Conservation (phyloP, 2,797 vertebrate genomes). For the Micromesistius poutassou region DNA sequence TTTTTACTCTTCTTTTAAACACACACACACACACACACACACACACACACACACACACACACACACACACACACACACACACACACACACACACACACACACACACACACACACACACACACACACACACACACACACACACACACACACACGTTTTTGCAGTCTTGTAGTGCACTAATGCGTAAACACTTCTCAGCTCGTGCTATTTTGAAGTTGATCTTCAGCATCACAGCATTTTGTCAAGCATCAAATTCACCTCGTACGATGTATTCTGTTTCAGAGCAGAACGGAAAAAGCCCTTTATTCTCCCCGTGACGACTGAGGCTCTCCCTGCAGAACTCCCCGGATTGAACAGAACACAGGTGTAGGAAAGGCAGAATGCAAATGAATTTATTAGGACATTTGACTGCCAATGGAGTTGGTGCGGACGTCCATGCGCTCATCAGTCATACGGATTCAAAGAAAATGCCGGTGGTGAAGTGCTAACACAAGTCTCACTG, state of each 20-base stretch:
- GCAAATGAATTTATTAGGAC: slow-evolving; percentile 19
- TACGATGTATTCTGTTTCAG: neutral
- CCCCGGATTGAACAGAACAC: neutral
- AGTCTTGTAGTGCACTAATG: neutral
- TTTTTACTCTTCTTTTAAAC: slow-evolving; percentile 9
- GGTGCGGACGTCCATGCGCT: slow-evolving; percentile 3
- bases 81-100: slow-evolving; percentile 11
- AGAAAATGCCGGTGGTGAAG: slow-evolving; percentile 47
- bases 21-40: slow-evolving; percentile 32
- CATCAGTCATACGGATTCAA: slow-evolving; percentile 20
- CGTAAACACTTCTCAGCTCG: neutral
- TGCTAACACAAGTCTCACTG: slow-evolving; percentile 64
- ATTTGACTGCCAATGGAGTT: slow-evolving; percentile 32
- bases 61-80: slow-evolving; percentile 73
- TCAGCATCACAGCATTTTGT: neutral
- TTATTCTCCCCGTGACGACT: neutral
- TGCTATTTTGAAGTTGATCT: neutral
- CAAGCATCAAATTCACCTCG: neutral
- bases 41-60: slow-evolving; percentile 51
- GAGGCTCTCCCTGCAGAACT: slow-evolving; percentile 1
- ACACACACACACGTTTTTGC: slow-evolving; percentile 20
- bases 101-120: slow-evolving; percentile 23
- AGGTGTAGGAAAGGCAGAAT: slow-evolving; percentile 20
- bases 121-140: slow-evolving; percentile 51
- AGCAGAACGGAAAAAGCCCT: neutral